Conservation (phyloP, 2,888 invertebrate species). For the Drosophila fungiperda region DNA sequence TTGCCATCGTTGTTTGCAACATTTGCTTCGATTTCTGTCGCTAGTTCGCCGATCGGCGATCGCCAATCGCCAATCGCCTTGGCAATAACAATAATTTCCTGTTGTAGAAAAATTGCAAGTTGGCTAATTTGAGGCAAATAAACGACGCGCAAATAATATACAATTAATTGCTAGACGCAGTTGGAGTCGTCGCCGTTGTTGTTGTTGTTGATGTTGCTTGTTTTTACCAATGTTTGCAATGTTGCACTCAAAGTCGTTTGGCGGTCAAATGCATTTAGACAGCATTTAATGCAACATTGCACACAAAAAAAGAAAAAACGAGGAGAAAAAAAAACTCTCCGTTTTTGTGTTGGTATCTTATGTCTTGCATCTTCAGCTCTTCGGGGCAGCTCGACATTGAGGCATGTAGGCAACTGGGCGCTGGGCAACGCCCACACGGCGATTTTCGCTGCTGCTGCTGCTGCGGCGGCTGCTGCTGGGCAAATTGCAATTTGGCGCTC, state of each 20-base stretch:
- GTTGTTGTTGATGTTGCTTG: conserved; percentile 24
- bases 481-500: conserved; percentile 72
- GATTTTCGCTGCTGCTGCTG: conserved; percentile 16
- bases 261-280: conserved; percentile 60
- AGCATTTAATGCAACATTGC: conserved; percentile 44
- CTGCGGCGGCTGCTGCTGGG: conserved; percentile 39
- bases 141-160: conserved; percentile 79
- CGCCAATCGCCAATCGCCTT: conserved; percentile 47
- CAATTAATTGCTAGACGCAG: conserved; percentile 73
- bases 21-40: conserved; percentile 44
- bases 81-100: conserved; percentile 75
- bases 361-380: conserved; percentile 42
- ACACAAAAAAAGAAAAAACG: conserved; percentile 7
- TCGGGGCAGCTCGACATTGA: conserved; percentile 47
- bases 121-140: conserved; percentile 78
- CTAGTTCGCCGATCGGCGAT: conserved; percentile 21
- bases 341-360: conserved; percentile 33
- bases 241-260: conserved; percentile 51
- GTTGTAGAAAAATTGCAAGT: conserved; percentile 76
- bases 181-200: conserved; percentile 37
- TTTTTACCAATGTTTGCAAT: conserved; percentile 29
- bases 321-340: conserved; percentile 21
- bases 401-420: conserved; percentile 58
- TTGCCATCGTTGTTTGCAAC: conserved; percentile 21
- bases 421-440: conserved; percentile 78